Conservation (phyloP, 2,888 invertebrate species). For the Caenorhabditis becei region DNA sequence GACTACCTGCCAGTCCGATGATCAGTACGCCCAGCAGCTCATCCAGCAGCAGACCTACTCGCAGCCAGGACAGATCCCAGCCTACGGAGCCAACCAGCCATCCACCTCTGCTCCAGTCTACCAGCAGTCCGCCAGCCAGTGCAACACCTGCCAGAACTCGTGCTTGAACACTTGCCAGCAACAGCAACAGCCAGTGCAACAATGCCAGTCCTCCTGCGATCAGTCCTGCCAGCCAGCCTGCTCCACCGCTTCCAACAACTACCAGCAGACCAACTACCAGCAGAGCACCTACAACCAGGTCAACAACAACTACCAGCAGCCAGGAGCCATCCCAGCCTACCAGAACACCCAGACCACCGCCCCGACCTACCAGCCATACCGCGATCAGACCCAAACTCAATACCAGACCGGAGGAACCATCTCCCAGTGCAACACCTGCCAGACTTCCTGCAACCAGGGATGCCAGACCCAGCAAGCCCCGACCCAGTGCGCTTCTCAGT, state of each 20-base stretch:
- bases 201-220: slow-evolving; percentile 58
- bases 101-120: slow-evolving; percentile 57
- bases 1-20: slow-evolving; percentile 62
- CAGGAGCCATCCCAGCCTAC: slow-evolving; percentile 58
- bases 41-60: slow-evolving; percentile 67
- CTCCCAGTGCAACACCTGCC: slow-evolving; percentile 63
- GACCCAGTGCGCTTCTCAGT: slow-evolving; percentile 61
- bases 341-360: slow-evolving; percentile 37
- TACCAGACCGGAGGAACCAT: slow-evolving; percentile 47
- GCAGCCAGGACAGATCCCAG: slow-evolving; percentile 66
- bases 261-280: slow-evolving; percentile 37
- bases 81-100: slow-evolving; percentile 36
- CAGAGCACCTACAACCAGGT: slow-evolving; percentile 32
- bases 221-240: slow-evolving; percentile 62
- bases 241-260: slow-evolving; percentile 29
- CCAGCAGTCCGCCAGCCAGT: slow-evolving; percentile 54
- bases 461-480: slow-evolving; percentile 44
- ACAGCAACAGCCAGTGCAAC: slow-evolving; percentile 60
- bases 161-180: slow-evolving; percentile 60
- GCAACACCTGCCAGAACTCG: slow-evolving; percentile 64
- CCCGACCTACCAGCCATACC: slow-evolving; percentile 59
- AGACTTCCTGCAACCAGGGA: slow-evolving; percentile 55
- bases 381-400: slow-evolving; percentile 27
- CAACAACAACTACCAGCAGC: slow-evolving; percentile 55
- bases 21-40: slow-evolving; percentile 68